Evolutionary conservation across 2,888 invertebrate species (phyloP).

Genomic region (Pterostichus niger): DNA sequence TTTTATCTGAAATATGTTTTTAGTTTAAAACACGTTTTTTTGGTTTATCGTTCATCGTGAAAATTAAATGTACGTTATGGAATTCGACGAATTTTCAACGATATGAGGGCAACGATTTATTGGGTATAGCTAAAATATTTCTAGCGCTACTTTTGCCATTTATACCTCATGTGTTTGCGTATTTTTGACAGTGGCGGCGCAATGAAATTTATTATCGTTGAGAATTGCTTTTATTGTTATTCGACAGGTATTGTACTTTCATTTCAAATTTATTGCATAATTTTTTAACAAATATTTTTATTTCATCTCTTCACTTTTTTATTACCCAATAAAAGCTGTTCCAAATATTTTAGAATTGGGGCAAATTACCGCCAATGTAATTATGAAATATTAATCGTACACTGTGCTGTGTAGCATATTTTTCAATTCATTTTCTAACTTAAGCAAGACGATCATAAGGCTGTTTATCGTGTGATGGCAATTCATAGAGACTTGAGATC

Average conservation of each 20-base stretch:
- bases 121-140: constrained; percentile 7
- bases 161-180: not conserved
- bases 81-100: constrained; percentile 9
- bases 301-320: too few relatives aligned
- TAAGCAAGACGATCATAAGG: too few relatives aligned
- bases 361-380: too few relatives aligned
- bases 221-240: constrained; percentile 7
- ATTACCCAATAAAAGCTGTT: too few relatives aligned
- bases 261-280: not conserved
- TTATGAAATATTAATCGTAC: too few relatives aligned
- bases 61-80: constrained; percentile 5
- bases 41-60: constrained; percentile 26
- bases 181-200: not conserved
- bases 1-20: constrained; percentile 62
- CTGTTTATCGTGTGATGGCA: too few relatives aligned
- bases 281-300: too few relatives aligned
- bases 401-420: too few relatives aligned
- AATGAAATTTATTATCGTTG: constrained; percentile 2
- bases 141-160: not conserved
- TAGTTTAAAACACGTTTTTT: constrained; percentile 57
- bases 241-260: constrained; percentile 35
- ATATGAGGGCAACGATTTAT: constrained; percentile 23
- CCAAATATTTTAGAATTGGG: too few relatives aligned
- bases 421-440: too few relatives aligned
- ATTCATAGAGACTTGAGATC: too few relatives aligned